These are phyloP conservation scores for Lasioglossum figueresi DNA, from an alignment of 2,888 invertebrate species.

Conservation along the genomic window DNA sequence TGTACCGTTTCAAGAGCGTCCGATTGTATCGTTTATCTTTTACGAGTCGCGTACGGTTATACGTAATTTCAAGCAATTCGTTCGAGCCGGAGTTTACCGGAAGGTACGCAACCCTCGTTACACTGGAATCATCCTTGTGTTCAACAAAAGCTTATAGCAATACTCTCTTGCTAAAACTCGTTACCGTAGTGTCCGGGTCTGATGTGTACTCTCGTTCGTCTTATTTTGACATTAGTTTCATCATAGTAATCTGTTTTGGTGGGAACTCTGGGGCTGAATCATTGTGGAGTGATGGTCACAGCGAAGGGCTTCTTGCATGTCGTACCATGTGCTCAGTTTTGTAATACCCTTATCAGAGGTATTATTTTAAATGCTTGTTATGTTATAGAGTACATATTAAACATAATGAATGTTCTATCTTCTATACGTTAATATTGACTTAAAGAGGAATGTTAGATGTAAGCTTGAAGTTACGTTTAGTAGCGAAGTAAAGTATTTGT, in stretches of 20 bases:
- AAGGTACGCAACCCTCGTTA: conserved; percentile 56
- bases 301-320: conserved; percentile 41
- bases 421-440: conserved; percentile 3
- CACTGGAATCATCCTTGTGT: conserved; percentile 51
- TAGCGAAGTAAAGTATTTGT: neutral
- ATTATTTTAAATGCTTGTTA: conserved; percentile 30
- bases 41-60: conserved; percentile 23
- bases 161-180: conserved; percentile 19
- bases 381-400: conserved; percentile 14
- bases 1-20: conserved; percentile 37
- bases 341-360: conserved; percentile 26
- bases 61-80: conserved; percentile 36
- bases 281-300: conserved; percentile 36
- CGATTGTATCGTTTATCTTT: conserved; percentile 34
- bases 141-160: conserved; percentile 54
- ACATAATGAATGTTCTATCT: neutral
- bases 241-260: conserved; percentile 29
- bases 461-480: neutral
- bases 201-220: conserved; percentile 3
- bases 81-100: conserved; percentile 44
- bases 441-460: neutral
- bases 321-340: conserved; percentile 52
- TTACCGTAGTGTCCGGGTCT: conserved; percentile 8
- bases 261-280: conserved; percentile 31
- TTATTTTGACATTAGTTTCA: conserved; percentile 14